Evolutionary conservation across 2,888 invertebrate species (phyloP), one percentile per base, ranked within the genome.

Genomic region (Pyrocoelia pectoralis): DNA sequence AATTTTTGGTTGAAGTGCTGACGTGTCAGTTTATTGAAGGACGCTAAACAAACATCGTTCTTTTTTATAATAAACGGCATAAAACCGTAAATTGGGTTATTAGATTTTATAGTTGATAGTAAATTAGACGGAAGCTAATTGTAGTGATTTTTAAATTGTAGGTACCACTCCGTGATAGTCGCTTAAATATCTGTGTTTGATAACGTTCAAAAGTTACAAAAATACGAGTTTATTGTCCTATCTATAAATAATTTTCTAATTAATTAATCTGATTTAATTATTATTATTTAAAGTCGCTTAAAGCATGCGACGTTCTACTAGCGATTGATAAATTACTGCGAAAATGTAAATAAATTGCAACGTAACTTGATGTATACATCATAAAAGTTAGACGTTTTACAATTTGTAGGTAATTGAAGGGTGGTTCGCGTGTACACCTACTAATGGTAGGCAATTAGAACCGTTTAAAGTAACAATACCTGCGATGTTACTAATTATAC

Each of bases 51-150:
- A 33, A 9, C 40, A 1, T 2, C 19, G 12, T 12, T 40, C 18
- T 38, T n/a, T n/a, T n/a, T n/a, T 19, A 17, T 13, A 52, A 46
- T 29, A 13, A 40, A 40, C 43, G 46, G 12, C 17, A 57, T 40
- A 50, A 24, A 46, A 53, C 59, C 33, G 58, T 63, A 58, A 63
- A 63, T 63, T 63, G 46, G 63, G 63, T 63, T 63, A 63, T 63
- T 63, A 63, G 58, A 19, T 54, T 63, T 63, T 63, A 63, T 59
- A 55, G 63, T 58, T 59, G 63, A 63, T 63, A 58, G 58, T 58
- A 63, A 63, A 63, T 63, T 63, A 63, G 64, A 60, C 18, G 41
- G 64, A 29, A 63, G 64, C 46, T 64, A 64, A 64, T 64, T 64
- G 59, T 60, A 60, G 64, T 46, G 59, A 64, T 64, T 64, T 63